These are phyloP conservation scores for Ceyx melanurus DNA, from an alignment of 2,113 vertebrate species.

Conservation along the genomic window DNA sequence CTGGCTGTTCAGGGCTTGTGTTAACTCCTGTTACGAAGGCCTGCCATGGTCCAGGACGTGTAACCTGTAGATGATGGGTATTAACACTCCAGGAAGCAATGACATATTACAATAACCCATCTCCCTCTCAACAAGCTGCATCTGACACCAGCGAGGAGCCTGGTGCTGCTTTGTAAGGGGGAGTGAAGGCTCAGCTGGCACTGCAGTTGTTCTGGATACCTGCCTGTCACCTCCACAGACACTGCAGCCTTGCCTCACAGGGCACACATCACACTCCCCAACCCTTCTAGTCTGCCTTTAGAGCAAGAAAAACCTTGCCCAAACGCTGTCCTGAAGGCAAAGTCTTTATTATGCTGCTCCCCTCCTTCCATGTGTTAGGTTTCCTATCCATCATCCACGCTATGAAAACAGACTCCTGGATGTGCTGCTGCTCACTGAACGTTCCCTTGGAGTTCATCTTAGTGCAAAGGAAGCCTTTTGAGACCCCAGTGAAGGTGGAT, in stretches of 20 bases:
- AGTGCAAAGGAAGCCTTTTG: accelerated
- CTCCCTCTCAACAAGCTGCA: background rate
- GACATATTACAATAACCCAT: accelerated
- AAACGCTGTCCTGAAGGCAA: background rate
- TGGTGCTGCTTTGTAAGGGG: accelerated
- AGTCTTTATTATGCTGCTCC: background rate
- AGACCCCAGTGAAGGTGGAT: background rate
- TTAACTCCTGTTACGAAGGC: background rate
- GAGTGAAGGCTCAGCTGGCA: background rate
- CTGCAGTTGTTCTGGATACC: background rate
- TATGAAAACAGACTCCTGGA: background rate
- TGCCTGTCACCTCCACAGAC: background rate
- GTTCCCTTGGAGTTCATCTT: background rate
- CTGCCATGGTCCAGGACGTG: accelerated
- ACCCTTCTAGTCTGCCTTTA: background rate
- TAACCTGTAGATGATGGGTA: too few relatives aligned
- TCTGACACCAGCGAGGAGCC: background rate
- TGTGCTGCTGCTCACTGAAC: background rate
- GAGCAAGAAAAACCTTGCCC: background rate
- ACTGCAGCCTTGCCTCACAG: background rate
- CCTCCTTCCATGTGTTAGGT: accelerated
- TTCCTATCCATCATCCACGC: background rate
- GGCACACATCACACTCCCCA: background rate
- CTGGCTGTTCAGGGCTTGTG: background rate
- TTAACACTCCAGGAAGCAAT: background rate